Conservation (phyloP, 2,888 invertebrate genomes). For the Diaperis boleti region DNA sequence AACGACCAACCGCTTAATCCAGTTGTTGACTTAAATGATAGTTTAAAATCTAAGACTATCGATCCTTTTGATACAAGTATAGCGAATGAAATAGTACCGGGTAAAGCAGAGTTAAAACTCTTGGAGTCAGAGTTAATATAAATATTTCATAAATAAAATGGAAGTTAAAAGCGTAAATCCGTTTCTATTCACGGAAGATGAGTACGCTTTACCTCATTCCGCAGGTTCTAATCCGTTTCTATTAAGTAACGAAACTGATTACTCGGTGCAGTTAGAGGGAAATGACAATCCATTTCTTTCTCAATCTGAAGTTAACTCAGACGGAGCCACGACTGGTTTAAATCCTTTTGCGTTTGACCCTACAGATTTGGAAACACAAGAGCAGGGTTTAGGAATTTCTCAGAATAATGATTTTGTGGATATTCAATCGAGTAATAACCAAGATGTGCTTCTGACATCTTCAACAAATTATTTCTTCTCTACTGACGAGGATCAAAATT, state of each 20-base stretch:
- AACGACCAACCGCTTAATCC: slow-evolving; percentile 64
- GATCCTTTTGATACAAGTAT: slow-evolving; percentile 91
- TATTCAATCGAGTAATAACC: slow-evolving; percentile 1
- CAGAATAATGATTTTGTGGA: slow-evolving; percentile 4
- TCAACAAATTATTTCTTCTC: slow-evolving; percentile 40
- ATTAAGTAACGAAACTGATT: slow-evolving; percentile 66
- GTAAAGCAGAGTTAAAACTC: slow-evolving; percentile 81
- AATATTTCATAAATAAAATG: slow-evolving; percentile 51
- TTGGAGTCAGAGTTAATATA: slow-evolving; percentile 81
- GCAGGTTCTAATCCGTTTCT: slow-evolving; percentile 79
- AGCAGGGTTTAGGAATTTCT: slow-evolving; percentile 49
- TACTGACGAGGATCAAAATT: slow-evolving; percentile 37
- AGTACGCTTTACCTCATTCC: slow-evolving; percentile 68
- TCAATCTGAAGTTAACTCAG: slow-evolving; percentile 61
- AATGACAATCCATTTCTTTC: slow-evolving; percentile 80
- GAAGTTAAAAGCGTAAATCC: slow-evolving; percentile 76
- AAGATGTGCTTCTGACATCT: slow-evolving; percentile 22
- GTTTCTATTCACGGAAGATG: slow-evolving; percentile 81
- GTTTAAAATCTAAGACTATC: slow-evolving; percentile 65
- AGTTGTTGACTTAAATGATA: slow-evolving; percentile 55
- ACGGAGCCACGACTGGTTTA: slow-evolving; percentile 55
- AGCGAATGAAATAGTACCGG: slow-evolving; percentile 79
- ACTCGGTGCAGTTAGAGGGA: slow-evolving; percentile 45
- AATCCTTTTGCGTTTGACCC: slow-evolving; percentile 76
- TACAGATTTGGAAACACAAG: slow-evolving; percentile 62